These are phyloP conservation scores for Dolichopus griseipennis DNA, from an alignment of 2,888 invertebrate species.

Conservation along the genomic window DNA sequence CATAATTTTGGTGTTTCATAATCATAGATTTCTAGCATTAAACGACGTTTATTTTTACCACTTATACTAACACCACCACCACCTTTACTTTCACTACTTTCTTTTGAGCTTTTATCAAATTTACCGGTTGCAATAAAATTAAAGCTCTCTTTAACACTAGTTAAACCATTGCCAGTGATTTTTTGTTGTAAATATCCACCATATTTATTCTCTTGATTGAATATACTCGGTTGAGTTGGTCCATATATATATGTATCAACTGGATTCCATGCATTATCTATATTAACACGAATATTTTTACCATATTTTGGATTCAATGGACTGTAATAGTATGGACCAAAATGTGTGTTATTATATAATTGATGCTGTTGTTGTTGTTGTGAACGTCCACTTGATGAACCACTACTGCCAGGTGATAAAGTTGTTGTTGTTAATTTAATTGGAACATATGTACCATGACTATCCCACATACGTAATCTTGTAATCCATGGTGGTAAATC, in stretches of 20 bases:
- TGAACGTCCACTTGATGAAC: constrained; percentile 16
- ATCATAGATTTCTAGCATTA: constrained; percentile 65
- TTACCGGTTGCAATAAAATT: constrained; percentile 36
- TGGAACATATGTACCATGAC: constrained; percentile 48
- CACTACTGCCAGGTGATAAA: constrained; percentile 34
- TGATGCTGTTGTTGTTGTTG: constrained; percentile 19
- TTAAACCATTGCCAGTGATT: constrained; percentile 27
- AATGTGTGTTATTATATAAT: constrained; percentile 34
- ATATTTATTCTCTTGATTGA: constrained; percentile 43
- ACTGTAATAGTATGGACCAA: constrained; percentile 41
- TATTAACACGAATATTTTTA: constrained; percentile 40
- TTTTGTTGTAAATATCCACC: constrained; percentile 38
- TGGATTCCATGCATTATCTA: constrained; percentile 44
- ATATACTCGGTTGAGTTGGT: constrained; percentile 43
- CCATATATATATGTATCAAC: constrained; percentile 44
- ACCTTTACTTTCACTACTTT: constrained; percentile 21
- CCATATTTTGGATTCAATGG: constrained; percentile 41
- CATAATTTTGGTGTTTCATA: constrained; percentile 68
- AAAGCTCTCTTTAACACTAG: constrained; percentile 38
- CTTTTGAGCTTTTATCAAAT: constrained; percentile 25
- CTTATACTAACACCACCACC: constrained; percentile 20
- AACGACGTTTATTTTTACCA: constrained; percentile 40
- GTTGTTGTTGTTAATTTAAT: constrained; percentile 40
- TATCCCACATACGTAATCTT: constrained; percentile 66
- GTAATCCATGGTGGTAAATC: constrained; percentile 55